Conservation (phyloP, 2,888 invertebrate genomes). For the Octonoba sinensis region DNA sequence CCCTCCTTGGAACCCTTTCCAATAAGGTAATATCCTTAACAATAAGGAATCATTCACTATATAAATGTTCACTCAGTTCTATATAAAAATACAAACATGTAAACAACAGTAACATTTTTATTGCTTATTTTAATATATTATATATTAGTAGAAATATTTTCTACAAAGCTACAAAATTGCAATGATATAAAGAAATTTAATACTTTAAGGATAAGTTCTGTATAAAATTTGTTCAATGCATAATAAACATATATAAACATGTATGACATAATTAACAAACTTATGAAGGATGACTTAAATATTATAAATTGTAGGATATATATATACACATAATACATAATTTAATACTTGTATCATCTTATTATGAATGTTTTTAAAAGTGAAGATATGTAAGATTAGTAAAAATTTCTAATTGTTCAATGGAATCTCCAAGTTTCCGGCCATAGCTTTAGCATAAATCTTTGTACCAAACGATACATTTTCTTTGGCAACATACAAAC, state of each 20-base stretch:
- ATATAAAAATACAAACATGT: too few species aligned
- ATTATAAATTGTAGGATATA: slow-evolving; percentile 26
- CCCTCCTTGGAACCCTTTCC: too few species aligned
- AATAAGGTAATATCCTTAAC: too few species aligned
- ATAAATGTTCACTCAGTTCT: too few species aligned
- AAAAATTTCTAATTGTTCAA: slow-evolving; percentile 47
- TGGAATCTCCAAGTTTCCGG: slow-evolving; percentile 57
- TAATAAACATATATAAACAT: slow-evolving; percentile 55
- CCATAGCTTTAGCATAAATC: slow-evolving; percentile 54
- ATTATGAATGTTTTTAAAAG: slow-evolving; percentile 34
- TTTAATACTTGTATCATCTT: slow-evolving; percentile 35
- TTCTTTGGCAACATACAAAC: slow-evolving; percentile 63
- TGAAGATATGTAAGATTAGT: slow-evolving; percentile 46
- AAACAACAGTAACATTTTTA: slow-evolving; percentile 2
- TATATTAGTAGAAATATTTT: slow-evolving; percentile 8
- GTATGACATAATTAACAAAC: slow-evolving; percentile 47
- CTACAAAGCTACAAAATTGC: slow-evolving; percentile 38
- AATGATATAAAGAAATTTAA: too few species aligned
- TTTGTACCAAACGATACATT: slow-evolving; percentile 54
- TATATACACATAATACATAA: slow-evolving; percentile 40
- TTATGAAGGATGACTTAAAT: slow-evolving; percentile 30
- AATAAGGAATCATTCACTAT: too few species aligned
- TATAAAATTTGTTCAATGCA: slow-evolving; percentile 61
- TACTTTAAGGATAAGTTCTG: slow-evolving; percentile 25
- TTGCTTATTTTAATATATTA: not conserved